A percentile compares a stretch with the other conserved stretches of the same genome.
Evolutionary conservation across 2,113 vertebrate genomes (phyloP).

Genomic region (Arvicanthis niloticus): DNA sequence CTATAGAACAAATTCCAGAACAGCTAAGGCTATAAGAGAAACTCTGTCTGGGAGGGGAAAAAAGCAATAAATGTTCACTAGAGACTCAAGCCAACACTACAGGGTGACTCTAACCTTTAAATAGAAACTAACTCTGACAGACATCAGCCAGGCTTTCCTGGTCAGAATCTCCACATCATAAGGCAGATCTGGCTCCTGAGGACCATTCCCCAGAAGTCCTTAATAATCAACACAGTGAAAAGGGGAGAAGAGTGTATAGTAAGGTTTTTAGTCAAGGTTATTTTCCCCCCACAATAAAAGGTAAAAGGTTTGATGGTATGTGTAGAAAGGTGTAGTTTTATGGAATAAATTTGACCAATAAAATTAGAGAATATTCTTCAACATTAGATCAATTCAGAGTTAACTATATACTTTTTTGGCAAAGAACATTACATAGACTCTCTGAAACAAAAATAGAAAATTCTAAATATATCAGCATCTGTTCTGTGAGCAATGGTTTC

Average conservation of each 20-base stretch:
- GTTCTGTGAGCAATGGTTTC: neutral
- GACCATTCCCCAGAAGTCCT: neutral
- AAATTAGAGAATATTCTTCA: slow-evolving; percentile 15
- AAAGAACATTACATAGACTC: neutral
- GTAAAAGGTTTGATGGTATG: neutral
- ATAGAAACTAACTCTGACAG: neutral
- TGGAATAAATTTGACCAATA: neutral
- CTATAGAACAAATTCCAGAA: neutral
- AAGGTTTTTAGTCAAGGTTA: neutral
- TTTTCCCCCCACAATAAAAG: neutral
- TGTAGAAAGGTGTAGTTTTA: neutral
- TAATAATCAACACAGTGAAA: slow-evolving; percentile 31
- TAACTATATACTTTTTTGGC: neutral
- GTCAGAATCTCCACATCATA: neutral
- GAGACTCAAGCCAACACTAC: slow-evolving; percentile 8
- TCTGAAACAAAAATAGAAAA: slow-evolving; percentile 26
- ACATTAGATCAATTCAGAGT: slow-evolving; percentile 17
- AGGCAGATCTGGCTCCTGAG: neutral
- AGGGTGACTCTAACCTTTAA: slow-evolving; percentile 20
- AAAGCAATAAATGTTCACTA: neutral
- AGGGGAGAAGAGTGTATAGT: neutral
- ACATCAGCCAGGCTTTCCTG: neutral
- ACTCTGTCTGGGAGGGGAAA: neutral
- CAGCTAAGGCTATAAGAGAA: neutral
- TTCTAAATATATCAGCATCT: slow-evolving; percentile 33